Evolutionary conservation across 2,797 vertebrate genomes (phyloP), one percentile per base, ranked within the genome.

Genomic region (Sphenopsis melanotis): DNA sequence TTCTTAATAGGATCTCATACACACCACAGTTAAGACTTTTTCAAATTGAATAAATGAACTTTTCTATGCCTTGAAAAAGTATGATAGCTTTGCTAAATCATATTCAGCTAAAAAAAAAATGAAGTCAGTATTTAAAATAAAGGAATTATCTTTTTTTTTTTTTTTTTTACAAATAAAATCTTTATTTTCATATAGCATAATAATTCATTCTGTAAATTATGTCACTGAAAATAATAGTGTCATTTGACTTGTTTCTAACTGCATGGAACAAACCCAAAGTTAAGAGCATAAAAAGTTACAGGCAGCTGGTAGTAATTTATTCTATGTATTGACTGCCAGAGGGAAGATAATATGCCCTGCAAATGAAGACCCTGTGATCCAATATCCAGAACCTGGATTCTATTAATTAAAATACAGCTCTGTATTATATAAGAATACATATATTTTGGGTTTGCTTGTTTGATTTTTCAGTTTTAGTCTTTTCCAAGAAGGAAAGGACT

Each of bases 361-460:
- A 77, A 83, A 68, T 60, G 8, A 89, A 66, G 8, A 42, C 37
- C 8, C 3, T 85, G 32, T 36, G 23, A 80, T 79, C 23, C 27
- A 77, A 2, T 9, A 29, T 63, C 34, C 13, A 74, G 32, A 77
- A 87, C n/a, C 7, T 80, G 32, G 1, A 6, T 68, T 84, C 61
- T 83, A 68, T 30, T 63, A 55, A 66, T 4, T 26, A 81, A 91
- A 88, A 42, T 27, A 21, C 4, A 36, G 7, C 1, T 77, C 50
- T 76, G 1, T 34, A 15, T 69, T 55, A 24, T 36, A 49, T 10
- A 52, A 36, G 10, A 55, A 61, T 20, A 34, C 11, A 11, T 42
- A 21, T 59, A 52, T 37, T 1, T 75, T 7, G 2, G 0, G 1
- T 21, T 79, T 19, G 3, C 17, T 55, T 55, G 11, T 3, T 65